Conservation (phyloP, 2,888 invertebrate species). For the Hedya salicella region DNA sequence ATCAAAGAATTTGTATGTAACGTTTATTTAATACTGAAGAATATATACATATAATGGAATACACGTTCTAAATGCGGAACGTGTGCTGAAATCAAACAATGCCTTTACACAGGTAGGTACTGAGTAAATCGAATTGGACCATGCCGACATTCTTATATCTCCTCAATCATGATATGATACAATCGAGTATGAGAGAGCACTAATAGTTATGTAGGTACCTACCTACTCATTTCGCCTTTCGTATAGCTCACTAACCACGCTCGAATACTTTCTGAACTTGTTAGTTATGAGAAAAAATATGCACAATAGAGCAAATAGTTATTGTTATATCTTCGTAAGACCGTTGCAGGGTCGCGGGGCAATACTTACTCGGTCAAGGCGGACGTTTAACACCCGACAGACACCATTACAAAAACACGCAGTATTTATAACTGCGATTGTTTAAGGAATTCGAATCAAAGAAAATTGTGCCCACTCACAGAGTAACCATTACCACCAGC, state of each 20-base stretch:
- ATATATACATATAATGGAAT: background rate
- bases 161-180: background rate
- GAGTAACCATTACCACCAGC: slow-evolving; percentile 43
- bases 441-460: slow-evolving; percentile 42
- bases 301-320: slow-evolving; percentile 63
- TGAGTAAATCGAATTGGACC: background rate
- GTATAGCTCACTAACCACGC: slow-evolving; percentile 47
- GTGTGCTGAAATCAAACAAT: background rate
- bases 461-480: slow-evolving; percentile 45
- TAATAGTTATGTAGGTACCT: background rate
- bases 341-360: slow-evolving; percentile 59
- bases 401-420: slow-evolving; percentile 46
- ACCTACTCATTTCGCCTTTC: slow-evolving; percentile 4
- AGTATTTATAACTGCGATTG: slow-evolving; percentile 38
- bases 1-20: no score
- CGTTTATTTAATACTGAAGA: no score
- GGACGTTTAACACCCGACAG: slow-evolving; percentile 47
- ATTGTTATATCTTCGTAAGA: slow-evolving; percentile 57
- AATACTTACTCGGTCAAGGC: slow-evolving; percentile 69
- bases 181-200: background rate
- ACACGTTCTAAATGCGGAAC: background rate
- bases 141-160: background rate
- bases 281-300: slow-evolving; percentile 56
- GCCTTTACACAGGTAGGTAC: background rate
- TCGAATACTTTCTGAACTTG: slow-evolving; percentile 64